These are phyloP conservation scores for Xiphophorus hellerii DNA, from an alignment of 2,113 vertebrate genomes.

Conservation along the genomic window DNA sequence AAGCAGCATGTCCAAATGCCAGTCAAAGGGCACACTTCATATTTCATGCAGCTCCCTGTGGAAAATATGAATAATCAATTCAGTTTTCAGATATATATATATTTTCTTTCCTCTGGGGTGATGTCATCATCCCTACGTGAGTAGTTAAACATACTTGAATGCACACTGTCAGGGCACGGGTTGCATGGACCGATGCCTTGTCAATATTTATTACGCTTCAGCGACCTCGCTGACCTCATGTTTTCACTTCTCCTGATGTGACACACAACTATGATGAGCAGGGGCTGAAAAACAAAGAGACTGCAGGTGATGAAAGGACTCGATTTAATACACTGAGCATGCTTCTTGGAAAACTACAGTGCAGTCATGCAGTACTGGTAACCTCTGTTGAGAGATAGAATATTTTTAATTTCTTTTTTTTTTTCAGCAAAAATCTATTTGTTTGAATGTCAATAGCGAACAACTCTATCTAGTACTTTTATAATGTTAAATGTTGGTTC, in stretches of 20 bases:
- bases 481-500: not conserved
- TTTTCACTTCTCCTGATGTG: slow-evolving; percentile 8
- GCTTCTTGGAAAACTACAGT: not conserved
- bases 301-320: not conserved
- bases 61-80: slow-evolving; percentile 43
- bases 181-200: slow-evolving; percentile 7
- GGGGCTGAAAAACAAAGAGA: slow-evolving; percentile 2
- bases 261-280: slow-evolving; percentile 5
- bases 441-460: not conserved
- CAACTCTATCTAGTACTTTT: not conserved
- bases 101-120: slow-evolving; percentile 22
- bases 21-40: slow-evolving; percentile 65
- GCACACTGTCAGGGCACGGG: not conserved
- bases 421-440: not conserved
- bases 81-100: slow-evolving; percentile 6
- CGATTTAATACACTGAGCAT: not conserved
- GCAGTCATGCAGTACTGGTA: not conserved
- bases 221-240: not conserved
- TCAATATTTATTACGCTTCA: slow-evolving; percentile 13
- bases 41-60: slow-evolving; percentile 51
- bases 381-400: not conserved
- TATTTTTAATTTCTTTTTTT: not conserved
- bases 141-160: slow-evolving; percentile 11
- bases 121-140: slow-evolving; percentile 26
- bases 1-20: slow-evolving; percentile 56